Percentiles rank a stretch among this genome's conserved stretches.
Conservation (phyloP, 2,797 vertebrate genomes). For the Hoplostethus atlanticus region DNA sequence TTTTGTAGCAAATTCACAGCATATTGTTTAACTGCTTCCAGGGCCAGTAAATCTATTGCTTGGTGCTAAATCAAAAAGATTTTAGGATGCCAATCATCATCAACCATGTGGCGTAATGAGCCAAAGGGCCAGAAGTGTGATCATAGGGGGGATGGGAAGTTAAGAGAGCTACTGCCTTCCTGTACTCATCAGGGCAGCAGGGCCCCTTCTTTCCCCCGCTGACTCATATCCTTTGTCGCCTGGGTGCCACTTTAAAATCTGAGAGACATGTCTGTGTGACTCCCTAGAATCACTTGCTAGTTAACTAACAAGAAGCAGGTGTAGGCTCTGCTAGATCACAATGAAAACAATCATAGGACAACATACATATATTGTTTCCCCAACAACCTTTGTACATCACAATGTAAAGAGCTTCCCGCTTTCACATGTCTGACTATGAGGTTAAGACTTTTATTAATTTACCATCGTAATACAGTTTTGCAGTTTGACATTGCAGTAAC, state of each 20-base stretch:
- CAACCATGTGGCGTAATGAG: not conserved
- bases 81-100: not conserved
- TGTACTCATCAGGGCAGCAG: not conserved
- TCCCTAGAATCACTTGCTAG: not conserved
- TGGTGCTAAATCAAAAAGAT: not conserved
- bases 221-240: slow-evolving; percentile 1
- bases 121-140: not conserved
- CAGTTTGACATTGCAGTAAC: slow-evolving; percentile 13
- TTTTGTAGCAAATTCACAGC: no score
- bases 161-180: no score
- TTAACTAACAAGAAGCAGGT: not conserved
- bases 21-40: no score
- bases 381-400: no score
- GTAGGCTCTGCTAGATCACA: not conserved
- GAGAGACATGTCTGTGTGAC: not conserved
- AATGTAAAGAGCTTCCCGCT: no score
- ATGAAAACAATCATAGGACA: no score
- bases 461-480: slow-evolving; percentile 33
- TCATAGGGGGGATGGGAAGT: not conserved
- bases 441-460: slow-evolving; percentile 40
- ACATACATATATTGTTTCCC: no score
- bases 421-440: no score
- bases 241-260: not conserved
- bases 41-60: no score
- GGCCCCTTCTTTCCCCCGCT: not conserved